Conservation (phyloP, 1,140 invertebrate species). For the Argopecten irradians region DNA sequence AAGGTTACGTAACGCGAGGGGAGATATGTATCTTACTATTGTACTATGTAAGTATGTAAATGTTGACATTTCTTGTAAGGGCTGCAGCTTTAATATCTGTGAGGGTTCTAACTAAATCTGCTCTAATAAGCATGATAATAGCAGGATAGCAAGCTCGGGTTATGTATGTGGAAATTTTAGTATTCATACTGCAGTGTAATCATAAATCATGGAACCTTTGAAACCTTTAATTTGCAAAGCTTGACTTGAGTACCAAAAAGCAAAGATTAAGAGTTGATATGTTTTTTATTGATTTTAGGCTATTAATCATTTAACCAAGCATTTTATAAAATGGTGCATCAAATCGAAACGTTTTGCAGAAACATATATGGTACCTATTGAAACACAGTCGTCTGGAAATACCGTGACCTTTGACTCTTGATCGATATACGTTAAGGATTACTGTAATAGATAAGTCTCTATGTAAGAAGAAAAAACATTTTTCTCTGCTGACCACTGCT, state of each 20-base stretch:
- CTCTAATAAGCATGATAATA: not conserved
- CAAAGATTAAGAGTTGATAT: not conserved
- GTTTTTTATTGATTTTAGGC: not conserved
- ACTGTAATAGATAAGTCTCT: not conserved
- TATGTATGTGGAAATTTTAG: too few relatives aligned
- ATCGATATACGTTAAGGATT: not conserved
- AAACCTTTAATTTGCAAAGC: not conserved
- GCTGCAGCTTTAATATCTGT: not conserved
- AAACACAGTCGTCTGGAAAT: too few relatives aligned
- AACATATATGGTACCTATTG: too few relatives aligned
- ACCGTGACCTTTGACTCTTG: not conserved
- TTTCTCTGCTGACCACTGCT: too few relatives aligned
- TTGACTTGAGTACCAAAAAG: not conserved
- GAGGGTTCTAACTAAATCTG: not conserved
- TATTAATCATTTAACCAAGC: not conserved
- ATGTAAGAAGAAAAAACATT: not conserved
- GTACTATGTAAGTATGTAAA: not conserved
- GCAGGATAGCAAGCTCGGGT: too few relatives aligned
- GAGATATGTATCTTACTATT: not conserved
- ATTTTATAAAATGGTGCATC: too few relatives aligned
- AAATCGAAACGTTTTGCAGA: too few relatives aligned
- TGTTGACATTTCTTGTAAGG: not conserved
- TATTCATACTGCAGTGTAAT: not conserved
- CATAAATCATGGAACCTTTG: not conserved
- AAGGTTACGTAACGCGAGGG: not conserved